Conservation (phyloP, 1,140 invertebrate genomes). For the Drosophila saltans region DNA sequence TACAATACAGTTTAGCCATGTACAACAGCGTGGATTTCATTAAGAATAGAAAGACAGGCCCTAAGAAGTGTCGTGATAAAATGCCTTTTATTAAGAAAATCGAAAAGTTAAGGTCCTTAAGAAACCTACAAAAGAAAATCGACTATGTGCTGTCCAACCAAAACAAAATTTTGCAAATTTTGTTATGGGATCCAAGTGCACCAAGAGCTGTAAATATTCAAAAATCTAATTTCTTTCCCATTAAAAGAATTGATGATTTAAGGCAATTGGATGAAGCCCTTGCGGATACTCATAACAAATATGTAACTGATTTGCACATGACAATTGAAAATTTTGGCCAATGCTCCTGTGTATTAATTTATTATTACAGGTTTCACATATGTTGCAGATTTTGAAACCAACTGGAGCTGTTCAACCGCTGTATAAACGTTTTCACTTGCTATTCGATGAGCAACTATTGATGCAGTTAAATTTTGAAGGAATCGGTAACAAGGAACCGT, state of each 20-base stretch:
- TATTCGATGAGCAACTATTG: conserved; percentile 26
- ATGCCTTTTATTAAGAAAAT: background rate
- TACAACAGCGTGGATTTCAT: background rate
- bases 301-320: conserved; percentile 4
- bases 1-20: background rate
- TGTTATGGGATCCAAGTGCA: background rate
- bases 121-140: conserved; percentile 22
- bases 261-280: conserved; percentile 22
- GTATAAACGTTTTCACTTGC: conserved; percentile 21
- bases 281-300: conserved; percentile 28
- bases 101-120: background rate
- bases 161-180: conserved; percentile 13
- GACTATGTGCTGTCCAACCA: conserved; percentile 30
- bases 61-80: background rate
- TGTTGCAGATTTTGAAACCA: conserved; percentile 26
- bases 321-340: too few relatives aligned
- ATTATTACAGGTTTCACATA: conserved; percentile 2
- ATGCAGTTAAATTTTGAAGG: conserved; percentile 33
- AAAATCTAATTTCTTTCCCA: conserved; percentile 23
- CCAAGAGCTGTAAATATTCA: background rate
- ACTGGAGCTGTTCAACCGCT: conserved; percentile 26
- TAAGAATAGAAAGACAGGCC: background rate
- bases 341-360: background rate
- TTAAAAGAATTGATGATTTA: conserved; percentile 30
- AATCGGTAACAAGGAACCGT: conserved; percentile 23